These are phyloP conservation scores for Neopelma chrysocephalum DNA, from an alignment of 2,797 vertebrate species.

Conservation along the genomic window DNA sequence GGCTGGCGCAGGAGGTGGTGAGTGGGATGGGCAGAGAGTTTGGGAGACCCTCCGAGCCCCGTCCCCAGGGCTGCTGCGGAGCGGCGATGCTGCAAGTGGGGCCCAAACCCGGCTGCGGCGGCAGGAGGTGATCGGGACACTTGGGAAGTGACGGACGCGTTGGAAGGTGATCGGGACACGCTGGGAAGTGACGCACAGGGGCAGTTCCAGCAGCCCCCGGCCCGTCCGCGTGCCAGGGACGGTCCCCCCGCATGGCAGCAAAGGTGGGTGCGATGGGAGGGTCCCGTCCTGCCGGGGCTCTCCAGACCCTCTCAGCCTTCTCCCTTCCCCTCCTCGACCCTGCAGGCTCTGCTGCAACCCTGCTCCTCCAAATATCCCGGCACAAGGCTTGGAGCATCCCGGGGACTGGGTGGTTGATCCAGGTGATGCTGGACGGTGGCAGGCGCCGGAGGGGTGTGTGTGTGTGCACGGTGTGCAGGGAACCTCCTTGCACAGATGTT, in stretches of 20 bases:
- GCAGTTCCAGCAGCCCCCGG: background rate
- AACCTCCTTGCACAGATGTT: fast-evolving
- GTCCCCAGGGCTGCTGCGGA: background rate
- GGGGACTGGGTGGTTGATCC: fast-evolving
- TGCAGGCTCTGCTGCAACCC: background rate
- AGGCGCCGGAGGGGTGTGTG: fast-evolving
- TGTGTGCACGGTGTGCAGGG: too few relatives aligned
- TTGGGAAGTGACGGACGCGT: background rate
- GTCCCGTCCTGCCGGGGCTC: background rate
- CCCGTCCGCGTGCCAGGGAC: fast-evolving
- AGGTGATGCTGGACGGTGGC: background rate
- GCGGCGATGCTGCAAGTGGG: background rate
- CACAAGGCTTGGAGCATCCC: background rate
- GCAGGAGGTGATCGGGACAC: background rate
- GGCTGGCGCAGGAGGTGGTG: background rate
- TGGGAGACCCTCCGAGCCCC: background rate
- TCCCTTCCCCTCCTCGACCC: fast-evolving
- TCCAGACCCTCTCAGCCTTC: background rate
- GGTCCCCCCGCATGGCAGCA: background rate
- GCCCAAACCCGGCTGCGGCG: fast-evolving
- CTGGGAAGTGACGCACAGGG: background rate
- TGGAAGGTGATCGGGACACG: background rate
- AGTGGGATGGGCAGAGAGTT: fast-evolving
- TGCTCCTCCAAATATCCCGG: background rate
- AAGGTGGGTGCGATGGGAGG: background rate